phyloP scores from a whole-genome alignment of 2,797 vertebrate genomes.

The Muscicapa comitata region DNA sequence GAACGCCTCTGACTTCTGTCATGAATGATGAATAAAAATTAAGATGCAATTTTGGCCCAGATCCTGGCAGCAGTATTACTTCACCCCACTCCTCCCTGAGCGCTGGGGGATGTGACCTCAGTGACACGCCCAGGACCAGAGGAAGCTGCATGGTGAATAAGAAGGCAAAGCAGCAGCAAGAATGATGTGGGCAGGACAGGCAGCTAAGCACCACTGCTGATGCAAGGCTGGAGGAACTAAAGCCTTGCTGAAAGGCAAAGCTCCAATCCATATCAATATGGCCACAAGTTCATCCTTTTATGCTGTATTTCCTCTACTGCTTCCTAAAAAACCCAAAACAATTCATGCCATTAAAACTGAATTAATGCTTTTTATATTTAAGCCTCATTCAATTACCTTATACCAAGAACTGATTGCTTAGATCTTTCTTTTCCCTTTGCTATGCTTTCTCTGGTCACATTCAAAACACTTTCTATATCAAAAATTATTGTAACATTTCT shows the following conservation, averaged over 20 bases:
- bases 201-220: neutral
- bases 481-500: neutral
- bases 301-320: neutral
- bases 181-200: neutral
- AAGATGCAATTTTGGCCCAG: neutral
- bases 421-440: neutral
- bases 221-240: neutral
- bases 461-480: neutral
- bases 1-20: neutral
- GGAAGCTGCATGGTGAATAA: neutral
- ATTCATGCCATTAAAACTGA: neutral
- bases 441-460: neutral
- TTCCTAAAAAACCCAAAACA: neutral
- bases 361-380: neutral
- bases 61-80: neutral
- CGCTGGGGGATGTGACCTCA: neutral
- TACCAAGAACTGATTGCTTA: neutral
- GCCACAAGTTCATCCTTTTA: neutral
- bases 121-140: neutral
- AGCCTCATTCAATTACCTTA: neutral
- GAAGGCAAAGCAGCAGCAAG: neutral
- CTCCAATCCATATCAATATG: neutral
- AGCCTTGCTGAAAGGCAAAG: neutral
- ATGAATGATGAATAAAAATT: neutral
- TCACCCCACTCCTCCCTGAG: neutral